Percentiles rank a stretch among this genome's conserved stretches.
Conservation (phyloP, 2,797 vertebrate species). For the Falco biarmicus region DNA sequence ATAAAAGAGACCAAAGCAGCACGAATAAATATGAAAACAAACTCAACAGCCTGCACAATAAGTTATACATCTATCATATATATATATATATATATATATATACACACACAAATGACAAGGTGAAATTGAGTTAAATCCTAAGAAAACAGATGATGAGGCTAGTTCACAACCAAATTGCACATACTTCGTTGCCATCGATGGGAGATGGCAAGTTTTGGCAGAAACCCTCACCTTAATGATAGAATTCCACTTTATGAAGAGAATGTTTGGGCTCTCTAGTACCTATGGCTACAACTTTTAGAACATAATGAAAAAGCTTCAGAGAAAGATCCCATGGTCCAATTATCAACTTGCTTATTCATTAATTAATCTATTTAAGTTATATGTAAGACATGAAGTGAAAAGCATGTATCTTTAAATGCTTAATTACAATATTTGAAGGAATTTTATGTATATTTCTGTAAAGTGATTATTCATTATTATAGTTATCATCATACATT, state of each 20-base stretch:
- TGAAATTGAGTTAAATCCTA: background rate
- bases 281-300: background rate
- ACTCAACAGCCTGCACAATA: background rate
- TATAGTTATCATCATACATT: background rate
- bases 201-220: background rate
- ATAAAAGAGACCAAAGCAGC: background rate
- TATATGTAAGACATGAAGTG: background rate
- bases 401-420: background rate
- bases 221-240: background rate
- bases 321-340: background rate
- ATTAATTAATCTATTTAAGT: background rate
- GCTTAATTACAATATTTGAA: background rate
- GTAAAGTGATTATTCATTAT: background rate
- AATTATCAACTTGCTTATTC: background rate
- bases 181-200: background rate
- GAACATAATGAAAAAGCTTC: background rate
- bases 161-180: background rate
- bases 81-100: background rate
- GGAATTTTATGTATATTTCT: background rate
- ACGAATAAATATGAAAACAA: background rate
- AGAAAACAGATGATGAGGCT: background rate
- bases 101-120: background rate
- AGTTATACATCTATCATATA: background rate
- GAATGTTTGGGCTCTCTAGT: background rate
- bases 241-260: background rate